These are phyloP conservation scores for Eptesicus fuscus DNA, from an alignment of 2,113 vertebrate genomes.

Conservation along the genomic window DNA sequence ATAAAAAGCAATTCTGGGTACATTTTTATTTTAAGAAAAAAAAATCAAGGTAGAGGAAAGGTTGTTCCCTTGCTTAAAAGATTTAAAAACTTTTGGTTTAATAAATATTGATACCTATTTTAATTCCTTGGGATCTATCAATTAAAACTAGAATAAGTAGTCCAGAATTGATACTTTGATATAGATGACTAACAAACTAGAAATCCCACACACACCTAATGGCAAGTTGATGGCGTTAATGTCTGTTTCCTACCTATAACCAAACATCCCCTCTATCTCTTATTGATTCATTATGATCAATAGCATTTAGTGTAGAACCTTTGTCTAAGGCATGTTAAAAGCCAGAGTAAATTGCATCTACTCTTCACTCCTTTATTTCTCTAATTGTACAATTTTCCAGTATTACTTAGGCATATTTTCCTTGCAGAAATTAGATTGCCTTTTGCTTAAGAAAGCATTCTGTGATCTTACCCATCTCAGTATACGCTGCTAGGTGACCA, in stretches of 20 bases:
- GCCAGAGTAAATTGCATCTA: not conserved
- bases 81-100: not conserved
- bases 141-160: not conserved
- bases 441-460: not conserved
- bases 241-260: slow-evolving; percentile 20
- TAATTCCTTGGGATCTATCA: not conserved
- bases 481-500: not conserved
- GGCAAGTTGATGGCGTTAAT: slow-evolving; percentile 20
- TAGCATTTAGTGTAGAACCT: not conserved
- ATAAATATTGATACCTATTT: not conserved
- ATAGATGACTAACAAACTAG: not conserved
- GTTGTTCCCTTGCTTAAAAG: not conserved
- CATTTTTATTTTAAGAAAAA: not conserved
- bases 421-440: not conserved
- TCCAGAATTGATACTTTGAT: not conserved
- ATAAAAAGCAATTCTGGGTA: not conserved
- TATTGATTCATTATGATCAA: slow-evolving; percentile 46
- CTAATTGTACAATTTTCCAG: not conserved
- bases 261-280: not conserved
- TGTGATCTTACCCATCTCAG: not conserved
- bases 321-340: slow-evolving; percentile 22
- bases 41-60: not conserved
- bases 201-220: not conserved
- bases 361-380: not conserved
- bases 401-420: not conserved